A percentile compares a stretch with the other conserved stretches of the same genome.
Conservation (phyloP, 2,113 vertebrate genomes). For the Megalops atlanticus region DNA sequence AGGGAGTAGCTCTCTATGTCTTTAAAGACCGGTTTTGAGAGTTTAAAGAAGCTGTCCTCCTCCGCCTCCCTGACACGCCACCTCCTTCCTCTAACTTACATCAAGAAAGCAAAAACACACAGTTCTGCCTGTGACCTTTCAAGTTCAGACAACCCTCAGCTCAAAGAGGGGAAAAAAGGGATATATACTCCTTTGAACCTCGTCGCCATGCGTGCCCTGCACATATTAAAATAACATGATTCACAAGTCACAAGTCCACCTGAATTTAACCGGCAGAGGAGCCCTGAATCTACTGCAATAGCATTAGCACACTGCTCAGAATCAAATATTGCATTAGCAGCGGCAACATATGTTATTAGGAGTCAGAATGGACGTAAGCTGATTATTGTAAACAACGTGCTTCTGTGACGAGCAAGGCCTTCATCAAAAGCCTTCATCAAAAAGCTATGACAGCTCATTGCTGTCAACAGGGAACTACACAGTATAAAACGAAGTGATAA, state of each 20-base stretch:
- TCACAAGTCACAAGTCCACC: not conserved
- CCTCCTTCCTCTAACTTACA: not conserved
- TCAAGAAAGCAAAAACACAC: not conserved
- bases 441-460: no score
- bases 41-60: not conserved
- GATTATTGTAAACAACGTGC: no score
- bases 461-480: no score
- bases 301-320: no score
- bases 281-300: not conserved
- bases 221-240: not conserved
- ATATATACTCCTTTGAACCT: not conserved
- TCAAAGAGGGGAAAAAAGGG: not conserved
- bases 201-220: not conserved
- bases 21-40: not conserved
- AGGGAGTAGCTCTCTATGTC: not conserved
- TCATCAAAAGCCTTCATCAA: no score
- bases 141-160: not conserved
- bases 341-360: no score
- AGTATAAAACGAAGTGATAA: no score
- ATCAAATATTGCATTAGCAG: no score
- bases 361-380: no score
- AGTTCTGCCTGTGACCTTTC: constrained; percentile 15
- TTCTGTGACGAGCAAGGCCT: no score
- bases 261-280: not conserved
- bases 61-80: not conserved